phyloP scores from a whole-genome alignment of 2,888 invertebrate species.

The Lissocephala sabroskyi region DNA sequence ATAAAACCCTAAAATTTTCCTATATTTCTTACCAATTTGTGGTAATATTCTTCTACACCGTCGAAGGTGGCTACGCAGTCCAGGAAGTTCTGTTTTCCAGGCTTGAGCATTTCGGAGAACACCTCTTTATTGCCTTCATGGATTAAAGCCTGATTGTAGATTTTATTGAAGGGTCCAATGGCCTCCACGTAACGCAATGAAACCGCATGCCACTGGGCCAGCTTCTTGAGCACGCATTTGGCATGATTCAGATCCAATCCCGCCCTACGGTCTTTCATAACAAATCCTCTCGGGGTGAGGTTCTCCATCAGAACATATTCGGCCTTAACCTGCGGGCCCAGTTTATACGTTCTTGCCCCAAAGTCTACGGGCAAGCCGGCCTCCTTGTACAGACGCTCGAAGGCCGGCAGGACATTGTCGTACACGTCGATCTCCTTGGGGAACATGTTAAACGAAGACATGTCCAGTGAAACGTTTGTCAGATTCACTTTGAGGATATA shows the following conservation, averaged over 20 bases:
- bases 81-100: conserved; percentile 11
- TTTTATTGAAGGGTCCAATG: too few species aligned
- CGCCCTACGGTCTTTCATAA: conserved; percentile 43
- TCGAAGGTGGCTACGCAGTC: conserved; percentile 23
- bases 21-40: conserved; percentile 45
- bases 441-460: conserved; percentile 35
- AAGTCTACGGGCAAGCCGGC: conserved; percentile 26
- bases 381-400: conserved; percentile 36
- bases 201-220: conserved; percentile 67
- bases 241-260: conserved; percentile 58
- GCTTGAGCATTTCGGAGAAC: conserved; percentile 7
- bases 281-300: conserved; percentile 39
- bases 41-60: conserved; percentile 28
- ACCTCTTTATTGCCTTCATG: conserved; percentile 20
- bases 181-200: conserved; percentile 46
- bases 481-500: conserved; percentile 41
- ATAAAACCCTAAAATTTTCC: not conserved
- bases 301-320: conserved; percentile 55
- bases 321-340: conserved; percentile 14
- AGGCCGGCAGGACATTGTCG: conserved; percentile 32
- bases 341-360: conserved; percentile 23
- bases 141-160: conserved; percentile 27
- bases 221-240: conserved; percentile 47
- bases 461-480: not conserved
- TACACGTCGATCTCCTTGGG: conserved; percentile 49